Evolutionary conservation across 2,888 invertebrate genomes (phyloP).

Genomic region (Cantharis lateralis): DNA sequence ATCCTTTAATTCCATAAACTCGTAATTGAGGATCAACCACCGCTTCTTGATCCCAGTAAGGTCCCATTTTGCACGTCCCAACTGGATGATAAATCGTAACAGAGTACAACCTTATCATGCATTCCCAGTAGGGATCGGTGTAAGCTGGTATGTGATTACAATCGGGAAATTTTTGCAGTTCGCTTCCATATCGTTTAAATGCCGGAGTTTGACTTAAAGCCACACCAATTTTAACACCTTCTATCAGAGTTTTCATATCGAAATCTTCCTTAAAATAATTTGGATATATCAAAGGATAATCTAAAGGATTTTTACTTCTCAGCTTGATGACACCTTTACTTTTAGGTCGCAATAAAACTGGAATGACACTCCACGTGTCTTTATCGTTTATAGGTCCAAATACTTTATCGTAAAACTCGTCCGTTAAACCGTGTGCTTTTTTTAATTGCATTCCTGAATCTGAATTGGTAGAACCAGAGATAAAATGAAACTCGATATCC

Average conservation of each 20-base stretch:
- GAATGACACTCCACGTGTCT: conserved; percentile 84
- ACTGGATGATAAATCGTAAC: conserved; percentile 86
- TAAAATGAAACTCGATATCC: conserved; percentile 88
- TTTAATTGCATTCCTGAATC: conserved; percentile 83
- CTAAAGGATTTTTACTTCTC: conserved; percentile 81
- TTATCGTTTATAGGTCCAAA: conserved; percentile 76
- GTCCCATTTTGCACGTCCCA: conserved; percentile 90
- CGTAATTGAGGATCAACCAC: conserved; percentile 80
- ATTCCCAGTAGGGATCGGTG: conserved; percentile 83
- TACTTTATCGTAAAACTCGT: conserved; percentile 73
- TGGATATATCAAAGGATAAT: conserved; percentile 88
- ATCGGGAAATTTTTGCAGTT: conserved; percentile 77
- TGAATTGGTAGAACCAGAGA: conserved; percentile 84
- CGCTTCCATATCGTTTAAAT: conserved; percentile 74
- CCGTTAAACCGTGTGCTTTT: conserved; percentile 77
- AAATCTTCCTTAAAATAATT: conserved; percentile 84
- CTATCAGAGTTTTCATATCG: conserved; percentile 80
- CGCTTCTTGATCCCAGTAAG: conserved; percentile 81
- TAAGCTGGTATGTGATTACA: conserved; percentile 71
- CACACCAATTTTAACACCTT: conserved; percentile 84
- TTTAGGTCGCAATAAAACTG: conserved; percentile 81
- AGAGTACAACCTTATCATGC: conserved; percentile 82
- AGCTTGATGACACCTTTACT: conserved; percentile 83
- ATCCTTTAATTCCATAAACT: conserved; percentile 78
- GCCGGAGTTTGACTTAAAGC: conserved; percentile 80